Percentiles rank a stretch among this genome's conserved stretches.
Conservation (phyloP, 2,888 invertebrate species). For the Ctenicera cuprea region DNA sequence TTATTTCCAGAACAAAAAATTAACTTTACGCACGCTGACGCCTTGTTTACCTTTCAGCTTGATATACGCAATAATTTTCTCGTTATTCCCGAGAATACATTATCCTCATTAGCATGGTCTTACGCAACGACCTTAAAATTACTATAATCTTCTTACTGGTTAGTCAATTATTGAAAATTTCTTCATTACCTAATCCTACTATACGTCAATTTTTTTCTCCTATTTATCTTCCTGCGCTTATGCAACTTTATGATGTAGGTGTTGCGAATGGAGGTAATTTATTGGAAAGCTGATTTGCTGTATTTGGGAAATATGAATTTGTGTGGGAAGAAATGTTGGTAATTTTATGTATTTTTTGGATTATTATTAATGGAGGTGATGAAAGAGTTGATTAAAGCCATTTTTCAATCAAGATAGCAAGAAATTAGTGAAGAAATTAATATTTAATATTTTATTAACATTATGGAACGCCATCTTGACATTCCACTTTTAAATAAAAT, state of each 20-base stretch:
- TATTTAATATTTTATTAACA: no score
- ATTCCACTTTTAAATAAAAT: no score
- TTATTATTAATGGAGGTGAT: no score
- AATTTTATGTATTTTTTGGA: no score
- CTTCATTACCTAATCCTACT: slow-evolving; percentile 19
- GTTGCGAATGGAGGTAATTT: not conserved
- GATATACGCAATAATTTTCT: not conserved
- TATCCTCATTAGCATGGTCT: slow-evolving; percentile 15
- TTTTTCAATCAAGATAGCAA: no score
- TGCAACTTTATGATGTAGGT: not conserved
- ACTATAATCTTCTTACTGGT: slow-evolving; percentile 19
- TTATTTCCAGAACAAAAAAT: not conserved
- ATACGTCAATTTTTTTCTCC: not conserved
- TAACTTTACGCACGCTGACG: not conserved
- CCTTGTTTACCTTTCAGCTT: not conserved
- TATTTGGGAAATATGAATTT: no score
- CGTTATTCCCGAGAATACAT: not conserved
- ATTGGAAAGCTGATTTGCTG: no score
- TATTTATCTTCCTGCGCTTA: not conserved
- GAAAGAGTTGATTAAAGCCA: no score
- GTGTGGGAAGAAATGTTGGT: no score
- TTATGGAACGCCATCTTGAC: no score
- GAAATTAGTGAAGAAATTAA: no score
- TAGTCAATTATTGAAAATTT: slow-evolving; percentile 15
- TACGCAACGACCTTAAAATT: slow-evolving; percentile 5